These are phyloP conservation scores for Protophormia terraenovae DNA, from an alignment of 2,888 invertebrate genomes.

Conservation along the genomic window DNA sequence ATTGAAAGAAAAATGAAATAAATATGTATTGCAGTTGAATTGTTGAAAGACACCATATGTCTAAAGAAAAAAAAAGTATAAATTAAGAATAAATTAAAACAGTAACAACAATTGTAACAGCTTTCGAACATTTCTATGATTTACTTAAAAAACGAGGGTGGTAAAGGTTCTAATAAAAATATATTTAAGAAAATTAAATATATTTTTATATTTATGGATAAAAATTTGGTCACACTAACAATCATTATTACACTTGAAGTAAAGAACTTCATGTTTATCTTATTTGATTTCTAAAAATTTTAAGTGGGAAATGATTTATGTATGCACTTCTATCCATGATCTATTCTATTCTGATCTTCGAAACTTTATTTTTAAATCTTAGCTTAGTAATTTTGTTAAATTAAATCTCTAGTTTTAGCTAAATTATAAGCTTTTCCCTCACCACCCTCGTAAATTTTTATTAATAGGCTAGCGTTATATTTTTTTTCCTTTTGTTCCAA, in stretches of 20 bases:
- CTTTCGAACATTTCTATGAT: neutral
- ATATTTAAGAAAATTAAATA: too few species aligned
- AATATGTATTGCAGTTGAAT: constrained; percentile 2
- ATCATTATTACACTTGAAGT: too few species aligned
- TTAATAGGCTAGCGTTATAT: constrained; percentile 42
- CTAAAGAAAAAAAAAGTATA: neutral
- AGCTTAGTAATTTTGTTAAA: neutral
- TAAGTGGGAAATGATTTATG: too few species aligned
- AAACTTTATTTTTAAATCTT: neutral
- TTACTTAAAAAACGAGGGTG: neutral
- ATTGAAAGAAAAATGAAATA: neutral
- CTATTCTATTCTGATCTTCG: too few species aligned
- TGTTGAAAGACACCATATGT: constrained; percentile 32
- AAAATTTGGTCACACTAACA: too few species aligned
- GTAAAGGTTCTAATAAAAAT: neutral
- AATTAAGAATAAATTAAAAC: too few species aligned
- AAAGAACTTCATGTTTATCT: too few species aligned
- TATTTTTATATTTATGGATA: too few species aligned
- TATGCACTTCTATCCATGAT: too few species aligned
- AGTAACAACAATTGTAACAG: neutral
- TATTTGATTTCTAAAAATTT: too few species aligned
- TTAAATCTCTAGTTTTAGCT: too few species aligned
- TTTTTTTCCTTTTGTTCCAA: constrained; percentile 14
- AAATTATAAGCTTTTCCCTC: neutral
- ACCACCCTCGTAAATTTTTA: constrained; percentile 28